These are phyloP conservation scores for Philonicus albiceps DNA, from an alignment of 2,888 invertebrate species.

Conservation along the genomic window DNA sequence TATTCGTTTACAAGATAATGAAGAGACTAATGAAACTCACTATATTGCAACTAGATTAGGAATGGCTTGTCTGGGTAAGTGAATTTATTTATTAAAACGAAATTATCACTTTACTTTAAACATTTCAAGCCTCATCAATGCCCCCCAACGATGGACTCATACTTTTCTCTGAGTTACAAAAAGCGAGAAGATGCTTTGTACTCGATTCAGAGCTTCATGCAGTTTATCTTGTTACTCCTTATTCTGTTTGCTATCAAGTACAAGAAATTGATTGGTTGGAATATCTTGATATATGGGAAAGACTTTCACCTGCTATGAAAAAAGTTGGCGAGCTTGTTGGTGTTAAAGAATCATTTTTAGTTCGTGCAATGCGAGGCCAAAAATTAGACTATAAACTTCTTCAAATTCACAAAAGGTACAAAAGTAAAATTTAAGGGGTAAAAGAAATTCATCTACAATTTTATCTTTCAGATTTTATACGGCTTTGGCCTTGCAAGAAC, in stretches of 20 bases:
- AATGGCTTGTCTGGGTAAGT: slow-evolving; percentile 79
- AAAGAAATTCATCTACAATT: neutral
- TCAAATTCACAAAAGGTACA: slow-evolving; percentile 72
- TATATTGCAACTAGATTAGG: slow-evolving; percentile 87
- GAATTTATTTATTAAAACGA: neutral
- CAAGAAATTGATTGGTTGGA: slow-evolving; percentile 83
- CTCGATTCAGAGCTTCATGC: slow-evolving; percentile 94
- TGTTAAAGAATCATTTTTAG: slow-evolving; percentile 84
- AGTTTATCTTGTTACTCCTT: slow-evolving; percentile 94
- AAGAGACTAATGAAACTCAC: slow-evolving; percentile 62
- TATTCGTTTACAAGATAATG: slow-evolving; percentile 70
- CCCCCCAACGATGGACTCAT: slow-evolving; percentile 93
- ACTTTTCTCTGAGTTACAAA: slow-evolving; percentile 88
- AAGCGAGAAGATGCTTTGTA: slow-evolving; percentile 88
- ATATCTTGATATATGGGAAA: slow-evolving; percentile 83
- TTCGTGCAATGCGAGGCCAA: slow-evolving; percentile 76
- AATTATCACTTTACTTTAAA: neutral
- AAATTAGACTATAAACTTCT: slow-evolving; percentile 67
- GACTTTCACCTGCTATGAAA: slow-evolving; percentile 78
- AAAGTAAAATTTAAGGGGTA: neutral
- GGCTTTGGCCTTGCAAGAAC: slow-evolving; percentile 88
- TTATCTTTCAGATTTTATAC: slow-evolving; percentile 76
- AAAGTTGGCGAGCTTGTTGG: slow-evolving; percentile 90
- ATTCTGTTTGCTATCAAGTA: slow-evolving; percentile 81
- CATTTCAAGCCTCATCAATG: slow-evolving; percentile 77